A percentile compares a stretch with the other conserved stretches of the same genome.
Conservation (phyloP, 1,140 invertebrate genomes). For the Oreohelix idahoensis region DNA sequence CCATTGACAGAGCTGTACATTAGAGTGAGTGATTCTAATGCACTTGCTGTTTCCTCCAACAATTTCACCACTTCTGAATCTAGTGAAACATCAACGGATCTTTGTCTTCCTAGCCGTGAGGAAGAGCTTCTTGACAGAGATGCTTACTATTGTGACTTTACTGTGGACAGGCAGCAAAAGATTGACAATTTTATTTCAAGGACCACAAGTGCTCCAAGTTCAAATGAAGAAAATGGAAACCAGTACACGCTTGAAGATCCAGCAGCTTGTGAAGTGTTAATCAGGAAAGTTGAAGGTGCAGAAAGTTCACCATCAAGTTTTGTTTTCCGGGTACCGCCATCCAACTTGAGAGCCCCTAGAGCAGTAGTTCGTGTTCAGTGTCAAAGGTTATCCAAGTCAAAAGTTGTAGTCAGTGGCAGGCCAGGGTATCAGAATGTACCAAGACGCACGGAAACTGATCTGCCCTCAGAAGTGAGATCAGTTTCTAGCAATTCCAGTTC, state of each 20-base stretch:
- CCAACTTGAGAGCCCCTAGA: not conserved
- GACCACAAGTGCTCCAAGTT: not conserved
- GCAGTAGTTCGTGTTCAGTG: not conserved
- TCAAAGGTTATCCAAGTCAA: not conserved
- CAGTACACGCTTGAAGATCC: not conserved
- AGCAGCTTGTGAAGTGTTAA: not conserved
- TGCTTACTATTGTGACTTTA: conserved; percentile 66
- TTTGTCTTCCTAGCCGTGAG: conserved; percentile 38
- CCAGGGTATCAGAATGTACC: no score
- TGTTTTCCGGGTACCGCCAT: not conserved
- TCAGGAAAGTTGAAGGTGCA: conserved; percentile 39
- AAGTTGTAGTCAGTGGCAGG: not conserved
- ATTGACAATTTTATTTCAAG: conserved; percentile 46
- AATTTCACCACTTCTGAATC: conserved; percentile 50
- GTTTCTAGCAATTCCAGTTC: not conserved
- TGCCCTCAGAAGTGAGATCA: not conserved
- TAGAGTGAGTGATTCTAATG: conserved; percentile 4
- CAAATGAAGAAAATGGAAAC: not conserved
- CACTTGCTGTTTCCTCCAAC: conserved; percentile 51
- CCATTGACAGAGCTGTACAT: conserved; percentile 6
- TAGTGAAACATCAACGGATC: conserved; percentile 55
- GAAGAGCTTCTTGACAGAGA: conserved; percentile 62
- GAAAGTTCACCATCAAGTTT: conserved; percentile 1
- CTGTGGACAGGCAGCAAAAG: conserved; percentile 63
- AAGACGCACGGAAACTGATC: not conserved